phyloP scores from a whole-genome alignment of 2,113 vertebrate genomes.

The Cygnus atratus region DNA sequence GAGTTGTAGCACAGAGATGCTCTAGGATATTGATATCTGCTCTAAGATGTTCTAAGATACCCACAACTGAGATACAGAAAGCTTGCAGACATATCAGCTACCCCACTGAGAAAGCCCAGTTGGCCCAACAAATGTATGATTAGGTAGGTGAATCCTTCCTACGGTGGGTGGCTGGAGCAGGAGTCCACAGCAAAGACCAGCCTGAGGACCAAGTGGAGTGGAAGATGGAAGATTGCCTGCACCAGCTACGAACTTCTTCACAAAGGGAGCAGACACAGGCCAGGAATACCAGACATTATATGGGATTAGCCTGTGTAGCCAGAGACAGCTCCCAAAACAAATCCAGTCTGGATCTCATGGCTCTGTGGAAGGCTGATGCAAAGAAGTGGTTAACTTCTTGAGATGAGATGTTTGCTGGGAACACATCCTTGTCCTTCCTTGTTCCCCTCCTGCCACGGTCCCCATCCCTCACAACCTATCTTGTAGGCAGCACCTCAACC shows the following conservation, averaged over 20 bases:
- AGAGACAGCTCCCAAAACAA: conserved; percentile 27
- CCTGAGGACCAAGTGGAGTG: not conserved
- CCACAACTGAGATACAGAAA: not conserved
- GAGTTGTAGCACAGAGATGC: not conserved
- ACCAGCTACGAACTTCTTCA: not conserved
- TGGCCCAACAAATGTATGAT: not conserved
- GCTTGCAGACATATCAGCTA: not conserved
- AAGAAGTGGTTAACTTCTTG: not conserved
- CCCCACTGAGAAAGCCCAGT: not conserved
- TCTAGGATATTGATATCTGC: not conserved
- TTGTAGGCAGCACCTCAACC: not conserved
- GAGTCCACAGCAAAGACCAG: not conserved
- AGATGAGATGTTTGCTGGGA: not conserved
- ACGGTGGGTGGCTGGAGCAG: no score
- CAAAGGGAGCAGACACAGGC: conserved; percentile 33
- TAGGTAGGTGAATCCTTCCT: not conserved
- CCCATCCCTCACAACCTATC: not conserved
- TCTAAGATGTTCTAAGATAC: not conserved
- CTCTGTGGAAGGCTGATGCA: not conserved
- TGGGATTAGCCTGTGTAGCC: not conserved
- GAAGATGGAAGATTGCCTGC: not conserved
- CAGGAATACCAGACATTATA: conserved; percentile 60
- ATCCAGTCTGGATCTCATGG: not conserved
- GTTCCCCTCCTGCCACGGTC: not conserved
- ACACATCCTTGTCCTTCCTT: not conserved